phyloP scores from a whole-genome alignment of 2,888 invertebrate species.

The Caenorhabditis macrosperma region DNA sequence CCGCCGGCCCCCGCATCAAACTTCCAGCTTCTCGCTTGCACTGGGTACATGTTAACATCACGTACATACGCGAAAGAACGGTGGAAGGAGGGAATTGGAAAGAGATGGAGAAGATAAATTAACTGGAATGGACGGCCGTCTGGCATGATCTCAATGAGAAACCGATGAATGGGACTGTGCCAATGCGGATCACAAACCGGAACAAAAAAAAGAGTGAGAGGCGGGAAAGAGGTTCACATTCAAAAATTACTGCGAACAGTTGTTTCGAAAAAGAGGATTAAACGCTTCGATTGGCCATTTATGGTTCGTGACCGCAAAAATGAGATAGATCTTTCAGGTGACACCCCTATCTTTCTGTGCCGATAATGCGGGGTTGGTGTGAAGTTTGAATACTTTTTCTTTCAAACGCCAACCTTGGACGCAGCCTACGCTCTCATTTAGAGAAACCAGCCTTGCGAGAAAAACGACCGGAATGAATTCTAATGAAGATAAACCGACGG shows the following conservation, averaged over 20 bases:
- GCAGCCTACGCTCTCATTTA: neutral
- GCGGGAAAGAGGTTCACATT: neutral
- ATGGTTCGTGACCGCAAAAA: slow-evolving; percentile 10
- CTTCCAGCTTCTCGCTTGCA: neutral
- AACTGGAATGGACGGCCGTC: slow-evolving; percentile 5
- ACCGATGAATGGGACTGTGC: neutral
- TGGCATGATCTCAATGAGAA: neutral
- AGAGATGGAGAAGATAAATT: slow-evolving; percentile 16
- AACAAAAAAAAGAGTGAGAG: slow-evolving; percentile 16
- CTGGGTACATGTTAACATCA: slow-evolving; percentile 27
- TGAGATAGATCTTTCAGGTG: slow-evolving; percentile 37
- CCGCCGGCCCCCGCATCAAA: slow-evolving; percentile 5
- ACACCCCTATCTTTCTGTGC: neutral
- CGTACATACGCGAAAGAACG: slow-evolving; percentile 18
- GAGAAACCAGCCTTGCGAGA: slow-evolving; percentile 26
- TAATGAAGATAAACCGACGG: slow-evolving; percentile 15
- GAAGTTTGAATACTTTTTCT: neutral
- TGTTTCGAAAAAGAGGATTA: slow-evolving; percentile 34
- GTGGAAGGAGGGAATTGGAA: neutral
- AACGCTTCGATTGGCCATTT: slow-evolving; percentile 20
- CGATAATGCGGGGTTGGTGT: no score
- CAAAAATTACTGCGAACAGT: slow-evolving; percentile 39
- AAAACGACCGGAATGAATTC: slow-evolving; percentile 18
- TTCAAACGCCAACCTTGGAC: neutral
- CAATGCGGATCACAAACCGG: slow-evolving; percentile 12